These are phyloP conservation scores for Pollachius pollachius DNA, from an alignment of 2,113 vertebrate species.

Conservation along the genomic window DNA sequence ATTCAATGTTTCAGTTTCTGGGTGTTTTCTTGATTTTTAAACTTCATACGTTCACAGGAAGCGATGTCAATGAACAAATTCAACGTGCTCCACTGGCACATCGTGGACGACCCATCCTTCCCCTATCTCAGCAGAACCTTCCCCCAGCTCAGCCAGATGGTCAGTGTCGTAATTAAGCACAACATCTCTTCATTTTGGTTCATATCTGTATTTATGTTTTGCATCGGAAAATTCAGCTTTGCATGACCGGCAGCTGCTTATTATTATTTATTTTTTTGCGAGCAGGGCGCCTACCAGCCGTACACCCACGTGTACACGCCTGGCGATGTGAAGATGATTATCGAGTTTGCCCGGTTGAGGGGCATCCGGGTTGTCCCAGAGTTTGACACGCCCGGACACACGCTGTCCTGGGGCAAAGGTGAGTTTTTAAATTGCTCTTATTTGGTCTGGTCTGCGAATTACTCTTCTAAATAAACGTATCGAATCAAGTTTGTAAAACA, in stretches of 20 bases:
- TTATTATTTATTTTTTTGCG: background rate
- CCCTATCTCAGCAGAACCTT: slow-evolving; percentile 87
- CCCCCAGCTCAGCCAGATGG: slow-evolving; percentile 86
- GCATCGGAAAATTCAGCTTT: background rate
- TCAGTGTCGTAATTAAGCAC: slow-evolving; percentile 51
- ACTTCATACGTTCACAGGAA: slow-evolving; percentile 74
- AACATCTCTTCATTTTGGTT: too few species aligned
- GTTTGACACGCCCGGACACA: slow-evolving; percentile 94
- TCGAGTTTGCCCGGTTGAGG: slow-evolving; percentile 87
- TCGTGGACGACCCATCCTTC: slow-evolving; percentile 94
- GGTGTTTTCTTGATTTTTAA: background rate
- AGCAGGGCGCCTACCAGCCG: slow-evolving; percentile 87
- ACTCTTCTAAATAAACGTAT: too few species aligned
- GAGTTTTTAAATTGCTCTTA: slow-evolving; percentile 25
- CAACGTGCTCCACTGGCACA: slow-evolving; percentile 97
- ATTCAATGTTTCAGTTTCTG: background rate
- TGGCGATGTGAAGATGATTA: slow-evolving; percentile 79
- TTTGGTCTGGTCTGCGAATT: too few species aligned
- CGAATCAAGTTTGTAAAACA: too few species aligned
- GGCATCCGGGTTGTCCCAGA: slow-evolving; percentile 92
- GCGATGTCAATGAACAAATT: slow-evolving; percentile 97
- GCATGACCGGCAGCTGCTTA: background rate
- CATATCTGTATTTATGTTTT: background rate
- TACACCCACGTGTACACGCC: slow-evolving; percentile 87
- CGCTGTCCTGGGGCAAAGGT: slow-evolving; percentile 91